These are phyloP conservation scores for Coelopa frigida DNA, from an alignment of 1,140 invertebrate genomes.

Conservation along the genomic window DNA sequence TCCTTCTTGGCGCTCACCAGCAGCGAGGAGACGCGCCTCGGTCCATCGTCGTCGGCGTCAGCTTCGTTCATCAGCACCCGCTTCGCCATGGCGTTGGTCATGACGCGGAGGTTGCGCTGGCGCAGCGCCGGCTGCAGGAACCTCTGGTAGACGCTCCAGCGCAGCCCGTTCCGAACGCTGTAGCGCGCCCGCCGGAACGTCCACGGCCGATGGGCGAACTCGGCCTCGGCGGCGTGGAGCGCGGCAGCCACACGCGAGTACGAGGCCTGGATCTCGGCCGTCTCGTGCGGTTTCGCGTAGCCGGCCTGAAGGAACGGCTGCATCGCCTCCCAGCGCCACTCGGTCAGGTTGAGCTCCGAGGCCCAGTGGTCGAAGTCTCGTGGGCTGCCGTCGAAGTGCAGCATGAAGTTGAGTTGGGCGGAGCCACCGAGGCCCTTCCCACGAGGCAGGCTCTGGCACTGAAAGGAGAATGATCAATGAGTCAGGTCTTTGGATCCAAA, in stretches of 20 bases:
- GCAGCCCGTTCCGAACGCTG: conserved; percentile 56
- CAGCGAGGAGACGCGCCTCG: conserved; percentile 19
- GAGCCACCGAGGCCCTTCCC: conserved; percentile 64
- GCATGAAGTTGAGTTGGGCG: conserved; percentile 61
- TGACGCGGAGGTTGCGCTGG: conserved; percentile 59
- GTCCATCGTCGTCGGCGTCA: neutral
- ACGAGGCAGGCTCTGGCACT: conserved; percentile 56
- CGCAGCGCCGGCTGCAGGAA: conserved; percentile 61
- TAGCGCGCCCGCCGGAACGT: conserved; percentile 48
- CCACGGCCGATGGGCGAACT: conserved; percentile 44
- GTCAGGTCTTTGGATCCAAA: neutral
- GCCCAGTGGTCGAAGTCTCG: conserved; percentile 56
- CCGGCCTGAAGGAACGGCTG: conserved; percentile 25
- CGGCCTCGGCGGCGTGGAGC: conserved; percentile 44
- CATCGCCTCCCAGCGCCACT: conserved; percentile 47
- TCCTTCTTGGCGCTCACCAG: conserved; percentile 32
- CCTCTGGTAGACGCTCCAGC: conserved; percentile 60
- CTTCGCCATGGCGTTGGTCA: conserved; percentile 57
- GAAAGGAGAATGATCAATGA: conserved; percentile 14
- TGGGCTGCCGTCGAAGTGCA: conserved; percentile 56
- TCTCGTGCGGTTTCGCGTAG: conserved; percentile 17
- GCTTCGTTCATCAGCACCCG: conserved; percentile 43
- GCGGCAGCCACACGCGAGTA: conserved; percentile 47
- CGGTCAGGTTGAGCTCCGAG: conserved; percentile 41
- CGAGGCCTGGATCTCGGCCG: conserved; percentile 19